phyloP scores from a whole-genome alignment of 2,797 vertebrate species.

The Malacoraja senta region DNA sequence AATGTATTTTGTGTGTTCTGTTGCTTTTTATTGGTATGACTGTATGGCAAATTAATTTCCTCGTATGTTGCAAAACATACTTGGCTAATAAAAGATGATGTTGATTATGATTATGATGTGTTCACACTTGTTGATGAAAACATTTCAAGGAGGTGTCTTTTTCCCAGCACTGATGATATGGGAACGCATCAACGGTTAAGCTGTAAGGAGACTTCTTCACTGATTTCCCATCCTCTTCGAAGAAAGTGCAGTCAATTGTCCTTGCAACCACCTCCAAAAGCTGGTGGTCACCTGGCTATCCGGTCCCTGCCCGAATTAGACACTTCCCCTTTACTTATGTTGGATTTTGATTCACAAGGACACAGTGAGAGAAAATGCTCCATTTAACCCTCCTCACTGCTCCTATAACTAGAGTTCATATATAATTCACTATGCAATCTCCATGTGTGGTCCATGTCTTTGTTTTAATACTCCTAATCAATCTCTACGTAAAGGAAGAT shows the following conservation, averaged over 20 bases:
- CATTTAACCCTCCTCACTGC: neutral
- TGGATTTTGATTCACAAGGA: neutral
- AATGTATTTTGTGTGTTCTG: no score
- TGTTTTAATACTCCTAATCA: neutral
- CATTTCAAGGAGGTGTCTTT: no score
- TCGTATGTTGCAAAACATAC: no score
- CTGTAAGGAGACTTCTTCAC: neutral
- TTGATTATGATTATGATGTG: no score
- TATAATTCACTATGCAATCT: neutral
- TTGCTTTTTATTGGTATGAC: no score
- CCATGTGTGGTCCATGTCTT: neutral
- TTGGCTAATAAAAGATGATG: no score
- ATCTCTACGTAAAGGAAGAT: neutral
- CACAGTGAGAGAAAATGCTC: neutral
- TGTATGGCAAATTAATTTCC: no score
- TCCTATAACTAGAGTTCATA: neutral
- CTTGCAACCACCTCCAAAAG: neutral
- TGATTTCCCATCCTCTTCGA: neutral
- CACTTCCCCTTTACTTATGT: neutral
- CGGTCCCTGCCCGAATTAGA: neutral
- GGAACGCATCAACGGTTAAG: neutral
- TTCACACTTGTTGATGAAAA: no score
- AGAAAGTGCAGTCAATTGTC: neutral
- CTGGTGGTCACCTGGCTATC: no score
- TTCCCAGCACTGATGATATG: neutral